Evolutionary conservation across 1,140 invertebrate species (phyloP), one percentile per base, ranked within the genome.

Genomic region (Eriocheir sinensis): DNA sequence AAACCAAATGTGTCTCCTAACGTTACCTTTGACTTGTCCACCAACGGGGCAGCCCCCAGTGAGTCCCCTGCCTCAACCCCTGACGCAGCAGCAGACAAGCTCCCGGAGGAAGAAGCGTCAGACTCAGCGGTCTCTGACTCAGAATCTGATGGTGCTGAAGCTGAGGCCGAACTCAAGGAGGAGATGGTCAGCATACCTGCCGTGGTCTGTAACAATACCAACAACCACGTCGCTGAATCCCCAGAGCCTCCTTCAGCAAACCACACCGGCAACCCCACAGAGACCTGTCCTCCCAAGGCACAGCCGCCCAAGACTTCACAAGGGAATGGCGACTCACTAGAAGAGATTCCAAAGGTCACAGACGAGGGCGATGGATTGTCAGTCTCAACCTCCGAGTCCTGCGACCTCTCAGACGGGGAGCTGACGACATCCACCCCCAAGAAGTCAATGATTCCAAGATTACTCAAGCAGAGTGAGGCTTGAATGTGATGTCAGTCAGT

Each of bases 401-500:
- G 89, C 44, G 94, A 94, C 41, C 41, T 94, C 34, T 91, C 94
- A 38, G 94, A 94, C 44, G 89, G 85, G n/a, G 81, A 94, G 44
- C 30, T 92, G 40, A 88, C 80, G 30, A 86, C 80, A 80, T 91
- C 94, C n/a, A 94, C 89, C 17, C 90, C 94, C 41, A 91, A 94
- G 60, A 94, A 94, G 81, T 94, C 94, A 38, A 94, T 91, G 86
- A 94, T 94, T 79, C 94, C 94, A 41, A 94, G 94, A 72, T 88
- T 94, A 92, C 44, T 92, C 38, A 86, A 83, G 32, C 89, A 79
- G 32, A 81, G 41, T 72, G 89, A 91, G 27, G 85, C 94, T 17
- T 91, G 89, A 94, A 81, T 48, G 30, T 36, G 9, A 91, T 27
- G 60, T 91, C 27, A 17, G 36, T n/a, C 48, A 40, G 30, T 40